These are phyloP conservation scores for Oceanodroma leucorhoa DNA, from an alignment of 2,797 vertebrate genomes.

Conservation along the genomic window DNA sequence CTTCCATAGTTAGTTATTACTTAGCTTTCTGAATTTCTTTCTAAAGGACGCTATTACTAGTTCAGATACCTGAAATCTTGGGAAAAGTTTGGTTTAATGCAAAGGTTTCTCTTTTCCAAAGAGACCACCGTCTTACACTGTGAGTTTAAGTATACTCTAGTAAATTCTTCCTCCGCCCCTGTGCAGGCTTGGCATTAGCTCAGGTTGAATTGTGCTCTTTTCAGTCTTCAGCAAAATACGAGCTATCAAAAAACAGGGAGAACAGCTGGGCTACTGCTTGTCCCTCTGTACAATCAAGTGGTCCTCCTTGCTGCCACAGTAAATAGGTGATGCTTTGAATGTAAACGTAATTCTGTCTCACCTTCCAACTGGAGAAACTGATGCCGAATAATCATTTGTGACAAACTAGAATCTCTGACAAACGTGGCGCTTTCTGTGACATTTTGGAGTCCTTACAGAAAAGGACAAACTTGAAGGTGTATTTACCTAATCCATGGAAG, in stretches of 20 bases:
- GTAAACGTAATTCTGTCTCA: background rate
- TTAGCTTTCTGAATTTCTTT: background rate
- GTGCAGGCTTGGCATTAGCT: background rate
- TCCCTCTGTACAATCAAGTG: background rate
- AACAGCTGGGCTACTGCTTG: background rate
- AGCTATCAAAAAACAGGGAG: background rate
- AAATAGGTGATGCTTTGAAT: background rate
- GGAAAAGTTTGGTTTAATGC: background rate
- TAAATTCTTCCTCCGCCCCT: background rate
- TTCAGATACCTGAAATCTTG: background rate
- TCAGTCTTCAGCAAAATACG: background rate
- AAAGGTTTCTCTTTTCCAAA: background rate
- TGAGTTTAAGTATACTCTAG: background rate
- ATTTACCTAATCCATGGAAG: background rate
- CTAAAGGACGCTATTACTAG: background rate
- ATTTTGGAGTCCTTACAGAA: background rate
- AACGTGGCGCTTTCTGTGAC: rapidly evolving
- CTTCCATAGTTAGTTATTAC: background rate
- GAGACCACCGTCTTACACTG: background rate
- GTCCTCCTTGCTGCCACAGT: background rate
- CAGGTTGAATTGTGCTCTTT: background rate
- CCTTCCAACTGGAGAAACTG: background rate
- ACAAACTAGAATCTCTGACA: background rate
- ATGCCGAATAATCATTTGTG: background rate
- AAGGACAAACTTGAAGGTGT: background rate